Evolutionary conservation across 2,113 vertebrate genomes (phyloP).

Genomic region (Prolemur simus): DNA sequence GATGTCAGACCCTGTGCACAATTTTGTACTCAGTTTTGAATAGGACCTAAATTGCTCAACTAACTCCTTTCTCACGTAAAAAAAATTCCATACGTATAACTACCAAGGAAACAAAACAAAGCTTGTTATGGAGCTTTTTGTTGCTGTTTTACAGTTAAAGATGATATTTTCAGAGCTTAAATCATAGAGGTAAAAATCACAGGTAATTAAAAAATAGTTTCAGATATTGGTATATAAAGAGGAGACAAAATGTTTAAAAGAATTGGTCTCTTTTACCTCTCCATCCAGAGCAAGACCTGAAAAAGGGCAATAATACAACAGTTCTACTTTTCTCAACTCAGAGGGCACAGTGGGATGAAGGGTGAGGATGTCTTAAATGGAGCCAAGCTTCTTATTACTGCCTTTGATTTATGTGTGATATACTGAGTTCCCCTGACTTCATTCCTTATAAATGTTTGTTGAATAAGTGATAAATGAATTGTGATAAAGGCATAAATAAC

Average conservation of each 20-base stretch:
- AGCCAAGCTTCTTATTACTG: neutral
- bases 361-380: neutral
- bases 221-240: neutral
- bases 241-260: neutral
- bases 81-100: neutral
- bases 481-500: neutral
- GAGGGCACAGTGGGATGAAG: neutral
- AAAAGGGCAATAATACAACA: fast-evolving
- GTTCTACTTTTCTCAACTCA: neutral
- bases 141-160: neutral
- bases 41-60: neutral
- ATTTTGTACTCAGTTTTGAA: constrained; percentile 59
- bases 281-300: neutral
- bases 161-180: neutral
- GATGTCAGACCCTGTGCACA: constrained; percentile 28
- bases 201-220: neutral
- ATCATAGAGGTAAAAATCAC: neutral
- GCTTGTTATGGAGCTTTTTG: neutral
- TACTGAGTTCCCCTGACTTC: neutral
- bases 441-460: neutral
- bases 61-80: neutral
- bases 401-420: neutral
- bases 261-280: neutral
- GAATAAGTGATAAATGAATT: neutral
- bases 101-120: neutral